A percentile compares a stretch with the other conserved stretches of the same genome.
Evolutionary conservation across 2,797 vertebrate species (phyloP).

Genomic region (Pangasius mekongensis): DNA sequence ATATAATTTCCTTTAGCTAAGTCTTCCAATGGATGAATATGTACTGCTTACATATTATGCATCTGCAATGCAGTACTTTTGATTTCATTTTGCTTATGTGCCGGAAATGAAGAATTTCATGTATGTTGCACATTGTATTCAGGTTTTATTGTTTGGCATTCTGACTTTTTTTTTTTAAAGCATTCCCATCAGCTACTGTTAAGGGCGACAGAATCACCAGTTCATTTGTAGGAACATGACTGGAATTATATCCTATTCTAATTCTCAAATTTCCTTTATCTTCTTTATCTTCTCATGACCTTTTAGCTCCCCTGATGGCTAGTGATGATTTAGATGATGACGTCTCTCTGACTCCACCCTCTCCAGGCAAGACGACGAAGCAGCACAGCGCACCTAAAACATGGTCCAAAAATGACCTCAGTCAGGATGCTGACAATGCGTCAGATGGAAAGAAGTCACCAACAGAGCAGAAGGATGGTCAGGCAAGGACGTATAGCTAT

Average conservation of each 20-base stretch:
- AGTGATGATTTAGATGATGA: neutral
- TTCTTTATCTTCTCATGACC: neutral
- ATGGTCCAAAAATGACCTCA: neutral
- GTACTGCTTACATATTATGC: neutral
- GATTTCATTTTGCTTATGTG: neutral
- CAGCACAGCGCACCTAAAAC: neutral
- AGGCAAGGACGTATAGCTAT: neutral
- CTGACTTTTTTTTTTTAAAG: neutral
- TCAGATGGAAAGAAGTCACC: neutral
- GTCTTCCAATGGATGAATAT: neutral
- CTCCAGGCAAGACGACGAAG: neutral
- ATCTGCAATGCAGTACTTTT: neutral
- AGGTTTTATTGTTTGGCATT: neutral
- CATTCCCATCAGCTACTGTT: neutral
- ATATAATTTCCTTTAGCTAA: neutral
- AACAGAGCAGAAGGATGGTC: neutral
- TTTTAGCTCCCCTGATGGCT: conserved; percentile 12
- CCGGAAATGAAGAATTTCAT: neutral
- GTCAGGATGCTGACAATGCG: neutral
- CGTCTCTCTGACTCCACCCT: neutral
- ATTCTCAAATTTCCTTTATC: neutral
- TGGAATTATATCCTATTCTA: neutral
- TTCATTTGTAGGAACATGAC: neutral
- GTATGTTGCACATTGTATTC: neutral
- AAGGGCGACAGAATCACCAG: neutral